Evolutionary conservation across 2,888 invertebrate species (phyloP).

Genomic region (Myopa testacea): DNA sequence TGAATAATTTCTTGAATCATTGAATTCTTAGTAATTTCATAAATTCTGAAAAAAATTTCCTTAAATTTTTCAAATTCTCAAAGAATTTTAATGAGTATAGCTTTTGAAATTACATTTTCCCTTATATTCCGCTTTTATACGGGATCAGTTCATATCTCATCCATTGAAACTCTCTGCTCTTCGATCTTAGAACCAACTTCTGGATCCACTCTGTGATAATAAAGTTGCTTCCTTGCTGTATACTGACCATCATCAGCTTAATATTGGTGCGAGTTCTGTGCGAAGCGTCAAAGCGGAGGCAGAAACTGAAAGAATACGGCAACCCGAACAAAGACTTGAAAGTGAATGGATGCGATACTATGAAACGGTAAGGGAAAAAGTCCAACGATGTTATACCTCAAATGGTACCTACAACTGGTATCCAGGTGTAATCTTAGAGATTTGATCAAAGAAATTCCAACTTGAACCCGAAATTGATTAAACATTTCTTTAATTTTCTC

Average conservation of each 20-base stretch:
- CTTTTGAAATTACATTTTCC: too few species aligned
- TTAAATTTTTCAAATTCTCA: too few species aligned
- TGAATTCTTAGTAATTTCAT: too few species aligned
- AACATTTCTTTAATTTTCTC: neutral
- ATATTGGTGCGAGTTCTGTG: slow-evolving; percentile 77
- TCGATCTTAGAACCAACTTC: slow-evolving; percentile 73
- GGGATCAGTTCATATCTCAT: neutral
- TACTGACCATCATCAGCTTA: slow-evolving; percentile 77
- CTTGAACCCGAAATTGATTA: neutral
- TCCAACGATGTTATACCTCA: neutral
- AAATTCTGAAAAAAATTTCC: too few species aligned
- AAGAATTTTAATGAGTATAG: too few species aligned
- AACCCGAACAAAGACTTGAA: slow-evolving; percentile 69
- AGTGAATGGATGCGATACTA: slow-evolving; percentile 49
- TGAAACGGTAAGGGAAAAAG: slow-evolving; percentile 43
- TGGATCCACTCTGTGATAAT: slow-evolving; percentile 83
- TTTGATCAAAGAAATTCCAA: neutral
- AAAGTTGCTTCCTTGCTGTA: slow-evolving; percentile 80
- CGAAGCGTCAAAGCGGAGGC: slow-evolving; percentile 80
- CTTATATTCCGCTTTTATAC: neutral
- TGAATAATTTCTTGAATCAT: too few species aligned
- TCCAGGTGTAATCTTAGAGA: too few species aligned
- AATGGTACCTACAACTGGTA: too few species aligned
- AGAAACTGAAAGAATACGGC: slow-evolving; percentile 75
- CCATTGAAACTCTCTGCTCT: neutral